These are phyloP conservation scores for Misgurnus anguillicaudatus DNA, from an alignment of 2,113 vertebrate genomes.

Conservation along the genomic window DNA sequence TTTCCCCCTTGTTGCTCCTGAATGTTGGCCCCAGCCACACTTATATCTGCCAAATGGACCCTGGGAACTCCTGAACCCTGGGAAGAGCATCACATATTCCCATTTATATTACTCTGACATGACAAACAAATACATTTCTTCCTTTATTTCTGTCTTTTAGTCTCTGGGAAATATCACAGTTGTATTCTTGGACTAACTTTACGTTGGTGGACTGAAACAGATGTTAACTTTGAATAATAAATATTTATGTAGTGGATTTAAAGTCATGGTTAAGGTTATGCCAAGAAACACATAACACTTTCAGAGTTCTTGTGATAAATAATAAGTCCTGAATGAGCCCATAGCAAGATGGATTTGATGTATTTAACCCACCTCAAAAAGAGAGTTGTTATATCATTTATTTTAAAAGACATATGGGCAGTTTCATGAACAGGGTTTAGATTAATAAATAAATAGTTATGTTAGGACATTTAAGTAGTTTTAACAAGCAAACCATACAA, in stretches of 20 bases:
- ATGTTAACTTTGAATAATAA: neutral
- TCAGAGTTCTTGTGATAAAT: neutral
- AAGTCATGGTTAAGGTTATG: neutral
- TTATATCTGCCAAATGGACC: slow-evolving; percentile 34
- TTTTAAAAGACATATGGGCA: no score
- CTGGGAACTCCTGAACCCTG: slow-evolving; percentile 49
- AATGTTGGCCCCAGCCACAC: slow-evolving; percentile 11
- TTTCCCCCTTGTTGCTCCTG: slow-evolving; percentile 22
- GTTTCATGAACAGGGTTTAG: no score
- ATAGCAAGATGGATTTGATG: neutral
- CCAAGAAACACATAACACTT: slow-evolving; percentile 11
- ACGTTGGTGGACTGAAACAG: neutral
- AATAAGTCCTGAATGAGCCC: neutral
- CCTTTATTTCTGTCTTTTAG: neutral
- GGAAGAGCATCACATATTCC: slow-evolving; percentile 15
- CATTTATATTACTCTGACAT: slow-evolving; percentile 35
- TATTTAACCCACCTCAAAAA: neutral
- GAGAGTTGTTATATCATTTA: neutral
- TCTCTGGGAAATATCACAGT: slow-evolving; percentile 7
- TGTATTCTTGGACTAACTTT: neutral
- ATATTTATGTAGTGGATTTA: neutral
- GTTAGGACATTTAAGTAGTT: no score
- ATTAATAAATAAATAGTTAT: no score
- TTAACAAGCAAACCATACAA: no score
- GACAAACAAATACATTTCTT: slow-evolving; percentile 6